Conservation (phyloP, 2,888 invertebrate species). For the Drosophila peninsularis region DNA sequence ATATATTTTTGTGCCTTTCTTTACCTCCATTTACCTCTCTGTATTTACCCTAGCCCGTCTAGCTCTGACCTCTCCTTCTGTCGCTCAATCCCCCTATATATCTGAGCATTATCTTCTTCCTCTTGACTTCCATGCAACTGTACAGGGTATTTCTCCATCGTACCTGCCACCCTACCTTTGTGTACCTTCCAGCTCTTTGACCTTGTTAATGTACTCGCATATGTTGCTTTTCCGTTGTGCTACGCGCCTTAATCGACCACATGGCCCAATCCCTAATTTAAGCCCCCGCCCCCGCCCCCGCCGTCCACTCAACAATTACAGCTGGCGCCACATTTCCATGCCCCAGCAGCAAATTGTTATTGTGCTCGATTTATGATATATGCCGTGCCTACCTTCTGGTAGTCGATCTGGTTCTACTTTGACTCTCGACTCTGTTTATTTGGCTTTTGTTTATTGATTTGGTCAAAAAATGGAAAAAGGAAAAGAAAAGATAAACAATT, state of each 20-base stretch:
- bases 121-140: background rate
- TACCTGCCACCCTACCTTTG: background rate
- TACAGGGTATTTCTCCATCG: background rate
- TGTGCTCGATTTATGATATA: slow-evolving; percentile 38
- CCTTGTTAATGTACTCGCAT: slow-evolving; percentile 23
- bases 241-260: slow-evolving; percentile 39
- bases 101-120: too few relatives aligned
- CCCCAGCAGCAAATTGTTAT: slow-evolving; percentile 16
- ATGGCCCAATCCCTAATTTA: slow-evolving; percentile 22
- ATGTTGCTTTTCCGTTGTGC: slow-evolving; percentile 15
- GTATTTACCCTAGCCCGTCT: too few relatives aligned
- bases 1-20: too few relatives aligned
- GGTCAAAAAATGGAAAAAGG: background rate
- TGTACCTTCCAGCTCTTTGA: slow-evolving; percentile 5
- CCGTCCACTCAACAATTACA: slow-evolving; percentile 16
- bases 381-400: slow-evolving; percentile 21
- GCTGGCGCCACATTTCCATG: slow-evolving; percentile 41
- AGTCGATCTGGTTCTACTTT: slow-evolving; percentile 8
- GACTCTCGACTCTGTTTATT: slow-evolving; percentile 15
- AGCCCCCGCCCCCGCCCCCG: background rate
- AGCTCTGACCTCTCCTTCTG: too few relatives aligned
- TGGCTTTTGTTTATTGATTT: slow-evolving; percentile 32
- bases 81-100: too few relatives aligned
- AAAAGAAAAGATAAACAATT: slow-evolving; percentile 3
- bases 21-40: too few relatives aligned